A percentile compares a stretch with the other conserved stretches of the same genome.
Conservation (phyloP, 2,888 invertebrate species). For the Ectropis crepuscularia region DNA sequence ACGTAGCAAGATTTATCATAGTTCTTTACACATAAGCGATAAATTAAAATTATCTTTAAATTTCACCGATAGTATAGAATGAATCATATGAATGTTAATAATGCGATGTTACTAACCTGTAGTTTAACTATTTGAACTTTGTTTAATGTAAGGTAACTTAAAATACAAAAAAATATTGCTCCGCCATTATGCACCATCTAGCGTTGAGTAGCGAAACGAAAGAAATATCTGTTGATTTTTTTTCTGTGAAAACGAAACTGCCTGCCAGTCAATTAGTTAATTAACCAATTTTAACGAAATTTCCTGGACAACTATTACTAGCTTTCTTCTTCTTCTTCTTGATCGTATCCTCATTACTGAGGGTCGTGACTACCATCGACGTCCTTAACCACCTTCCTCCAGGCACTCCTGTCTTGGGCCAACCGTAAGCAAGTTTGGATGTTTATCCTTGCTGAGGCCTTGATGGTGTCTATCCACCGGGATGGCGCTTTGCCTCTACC, state of each 20-base stretch:
- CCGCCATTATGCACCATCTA: slow-evolving; percentile 17
- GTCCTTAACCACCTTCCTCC: too few relatives aligned
- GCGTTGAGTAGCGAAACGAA: slow-evolving; percentile 20
- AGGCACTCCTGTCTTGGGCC: too few relatives aligned
- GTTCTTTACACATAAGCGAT: background rate
- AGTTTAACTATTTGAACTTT: background rate
- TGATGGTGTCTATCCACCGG: too few relatives aligned
- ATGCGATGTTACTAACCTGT: background rate
- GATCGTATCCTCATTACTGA: too few relatives aligned
- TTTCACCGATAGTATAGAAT: background rate
- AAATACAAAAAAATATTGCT: background rate
- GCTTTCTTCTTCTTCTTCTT: too few relatives aligned
- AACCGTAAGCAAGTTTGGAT: too few relatives aligned
- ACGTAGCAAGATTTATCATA: background rate
- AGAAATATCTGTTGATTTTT: background rate
- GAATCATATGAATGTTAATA: background rate
- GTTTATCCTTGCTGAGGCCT: too few relatives aligned
- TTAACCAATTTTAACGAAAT: background rate
- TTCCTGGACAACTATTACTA: too few relatives aligned
- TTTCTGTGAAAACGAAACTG: background rate
- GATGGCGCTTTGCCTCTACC: too few relatives aligned
- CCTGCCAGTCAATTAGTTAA: background rate
- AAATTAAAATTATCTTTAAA: background rate
- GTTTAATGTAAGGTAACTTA: too few relatives aligned
- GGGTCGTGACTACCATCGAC: too few relatives aligned